Conservation (phyloP, 2,888 invertebrate species). For the Rapana venosa region DNA sequence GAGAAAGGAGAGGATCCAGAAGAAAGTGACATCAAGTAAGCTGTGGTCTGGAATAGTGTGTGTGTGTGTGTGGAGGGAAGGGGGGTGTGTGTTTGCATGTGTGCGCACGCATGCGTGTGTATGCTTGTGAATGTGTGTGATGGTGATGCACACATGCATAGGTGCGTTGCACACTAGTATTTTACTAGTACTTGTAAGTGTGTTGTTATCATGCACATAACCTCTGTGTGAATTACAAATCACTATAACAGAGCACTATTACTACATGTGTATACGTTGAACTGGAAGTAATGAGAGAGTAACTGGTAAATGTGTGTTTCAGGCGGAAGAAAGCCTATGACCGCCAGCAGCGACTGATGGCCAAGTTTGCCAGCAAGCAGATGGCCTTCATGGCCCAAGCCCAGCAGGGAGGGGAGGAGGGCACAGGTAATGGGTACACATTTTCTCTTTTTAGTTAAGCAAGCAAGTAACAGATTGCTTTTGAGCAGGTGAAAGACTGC, state of each 20-base stretch:
- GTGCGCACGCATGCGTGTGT: not conserved
- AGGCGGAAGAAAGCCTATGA: slow-evolving; percentile 83
- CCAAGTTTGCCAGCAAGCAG: slow-evolving; percentile 93
- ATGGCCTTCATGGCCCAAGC: slow-evolving; percentile 91
- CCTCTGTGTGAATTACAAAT: too few relatives aligned
- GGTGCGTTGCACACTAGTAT: too few relatives aligned
- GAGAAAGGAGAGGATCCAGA: slow-evolving; percentile 15
- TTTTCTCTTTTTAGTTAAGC: not conserved
- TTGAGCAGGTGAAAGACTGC: too few relatives aligned
- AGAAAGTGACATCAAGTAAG: slow-evolving; percentile 38
- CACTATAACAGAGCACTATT: too few relatives aligned
- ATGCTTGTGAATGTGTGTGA: not conserved
- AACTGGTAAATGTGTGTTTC: slow-evolving; percentile 21
- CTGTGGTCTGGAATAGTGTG: too few relatives aligned
- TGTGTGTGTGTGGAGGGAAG: not conserved
- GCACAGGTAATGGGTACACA: not conserved
- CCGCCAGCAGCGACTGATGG: slow-evolving; percentile 94
- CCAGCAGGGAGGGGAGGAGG: slow-evolving; percentile 56
- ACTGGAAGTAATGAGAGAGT: too few relatives aligned
- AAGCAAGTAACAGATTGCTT: too few relatives aligned
- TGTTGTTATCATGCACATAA: too few relatives aligned
- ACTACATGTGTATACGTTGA: too few relatives aligned
- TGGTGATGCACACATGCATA: not conserved
- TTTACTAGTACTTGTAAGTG: too few relatives aligned
- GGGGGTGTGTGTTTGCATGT: not conserved